Evolutionary conservation across 2,113 vertebrate species (phyloP), one percentile per base, ranked within the genome.

Genomic region (Neoarius graeffei): DNA sequence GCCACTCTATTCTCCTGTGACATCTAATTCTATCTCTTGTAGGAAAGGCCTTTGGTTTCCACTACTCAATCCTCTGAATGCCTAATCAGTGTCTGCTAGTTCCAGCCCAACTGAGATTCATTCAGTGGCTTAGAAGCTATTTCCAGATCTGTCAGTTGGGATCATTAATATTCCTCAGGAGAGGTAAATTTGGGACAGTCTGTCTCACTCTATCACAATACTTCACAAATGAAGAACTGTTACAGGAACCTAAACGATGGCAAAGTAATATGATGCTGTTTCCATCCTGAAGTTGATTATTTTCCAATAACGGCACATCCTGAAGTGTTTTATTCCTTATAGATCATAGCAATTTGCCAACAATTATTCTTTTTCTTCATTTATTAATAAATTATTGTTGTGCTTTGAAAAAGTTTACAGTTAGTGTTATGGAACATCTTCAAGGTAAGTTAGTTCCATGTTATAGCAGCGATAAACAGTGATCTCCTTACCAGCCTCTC

Each of bases 141-240:
- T 85, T 82, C 74, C 54, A 89, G 86, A 83, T 87, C 64, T 88
- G 89, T 85, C 88, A 85, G 85, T 87, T 62, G 66, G 85, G 74
- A 86, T 87, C 89, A 90, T 91, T 88, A 88, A 88, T 83, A 87
- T 88, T 79, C 82, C 69, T 48, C 2, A 3, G 54, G 56, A 85
- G 67, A 76, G 77, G 7, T 7, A 67, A 76, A 87, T 88, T 81
- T 88, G 81, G 74, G 42, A 86, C 15, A 85, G 50, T 76, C 71
- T 74, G 30, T 67, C 56, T 91, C 88, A 62, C 85, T 83, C 87
- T 73, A 81, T 86, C 90, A 86, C 56, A 77, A 66, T 82, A 87
- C 81, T 42, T 60, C 35, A 86, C 42, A 85, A 77, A 56, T 86
- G 60, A 88, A 73, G 9, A 80, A 35, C 56, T 81, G 80, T 60